Evolutionary conservation across 1,140 invertebrate genomes (phyloP).

Genomic region (Oryzaephilus surinamensis): DNA sequence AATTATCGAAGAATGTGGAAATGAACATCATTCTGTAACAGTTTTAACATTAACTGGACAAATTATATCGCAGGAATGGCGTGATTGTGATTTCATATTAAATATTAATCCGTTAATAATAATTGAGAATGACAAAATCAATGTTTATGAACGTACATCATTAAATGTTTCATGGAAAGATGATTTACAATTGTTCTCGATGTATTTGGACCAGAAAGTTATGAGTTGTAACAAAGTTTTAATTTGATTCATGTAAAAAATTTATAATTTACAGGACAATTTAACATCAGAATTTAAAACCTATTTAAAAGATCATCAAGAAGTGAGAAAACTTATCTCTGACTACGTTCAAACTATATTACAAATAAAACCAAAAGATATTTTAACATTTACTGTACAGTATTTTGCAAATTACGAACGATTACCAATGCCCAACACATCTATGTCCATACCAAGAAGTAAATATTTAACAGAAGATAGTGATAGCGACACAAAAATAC

Average conservation of each 20-base stretch:
- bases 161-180: conserved; percentile 40
- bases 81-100: conserved; percentile 40
- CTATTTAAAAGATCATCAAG: conserved; percentile 45
- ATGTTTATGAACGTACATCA: conserved; percentile 34
- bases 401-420: no score
- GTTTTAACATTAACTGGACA: conserved; percentile 38
- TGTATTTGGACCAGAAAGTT: conserved; percentile 51
- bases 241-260: no score
- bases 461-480: no score
- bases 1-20: conserved; percentile 42
- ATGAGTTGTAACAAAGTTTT: no score
- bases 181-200: conserved; percentile 46
- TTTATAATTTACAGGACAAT: no score
- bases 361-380: conserved; percentile 45
- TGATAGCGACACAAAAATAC: no score
- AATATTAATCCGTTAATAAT: conserved; percentile 44
- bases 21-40: conserved; percentile 38
- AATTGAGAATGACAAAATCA: no score
- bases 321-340: conserved; percentile 42
- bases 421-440: no score
- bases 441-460: no score
- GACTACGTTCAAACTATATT: conserved; percentile 49
- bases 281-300: no score
- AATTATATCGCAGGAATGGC: conserved; percentile 44
- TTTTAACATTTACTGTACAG: conserved; percentile 46